Conservation (phyloP, 2,797 vertebrate genomes). For the Diplodus puntazzo region DNA sequence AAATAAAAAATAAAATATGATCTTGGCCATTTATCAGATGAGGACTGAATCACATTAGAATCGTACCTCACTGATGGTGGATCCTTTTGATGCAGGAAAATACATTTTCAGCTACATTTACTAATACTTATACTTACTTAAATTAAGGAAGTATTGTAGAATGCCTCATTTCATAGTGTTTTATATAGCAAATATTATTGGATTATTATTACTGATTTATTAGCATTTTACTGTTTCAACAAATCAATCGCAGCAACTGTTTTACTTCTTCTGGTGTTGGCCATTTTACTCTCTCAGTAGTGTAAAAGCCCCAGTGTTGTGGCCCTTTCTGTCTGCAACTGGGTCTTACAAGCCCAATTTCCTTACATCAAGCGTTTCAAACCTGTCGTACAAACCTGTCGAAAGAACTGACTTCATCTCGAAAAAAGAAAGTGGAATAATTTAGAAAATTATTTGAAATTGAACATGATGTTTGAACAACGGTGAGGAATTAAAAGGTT, state of each 20-base stretch:
- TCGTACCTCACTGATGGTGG: conserved; percentile 15
- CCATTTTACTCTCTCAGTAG: background rate
- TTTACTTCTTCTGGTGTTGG: background rate
- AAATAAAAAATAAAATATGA: conserved; percentile 47
- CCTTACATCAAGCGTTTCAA: background rate
- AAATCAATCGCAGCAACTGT: background rate
- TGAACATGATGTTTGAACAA: background rate
- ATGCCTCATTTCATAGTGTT: background rate
- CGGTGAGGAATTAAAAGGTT: background rate
- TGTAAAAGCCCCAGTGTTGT: background rate
- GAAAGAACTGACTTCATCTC: background rate
- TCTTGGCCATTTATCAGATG: conserved; percentile 38
- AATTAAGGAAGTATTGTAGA: background rate
- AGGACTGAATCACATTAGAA: conserved; percentile 14
- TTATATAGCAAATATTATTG: background rate
- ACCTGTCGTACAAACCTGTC: background rate
- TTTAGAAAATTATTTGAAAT: background rate
- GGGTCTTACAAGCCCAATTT: background rate
- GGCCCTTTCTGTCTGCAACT: background rate
- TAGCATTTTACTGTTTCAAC: background rate
- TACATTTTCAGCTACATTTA: no score
- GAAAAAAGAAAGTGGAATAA: background rate
- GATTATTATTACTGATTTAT: background rate
- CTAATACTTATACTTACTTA: background rate
- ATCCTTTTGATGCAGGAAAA: background rate